A percentile compares a stretch with the other conserved stretches of the same genome.
Conservation (phyloP, 1,140 invertebrate species). For the Bombus turneri region DNA sequence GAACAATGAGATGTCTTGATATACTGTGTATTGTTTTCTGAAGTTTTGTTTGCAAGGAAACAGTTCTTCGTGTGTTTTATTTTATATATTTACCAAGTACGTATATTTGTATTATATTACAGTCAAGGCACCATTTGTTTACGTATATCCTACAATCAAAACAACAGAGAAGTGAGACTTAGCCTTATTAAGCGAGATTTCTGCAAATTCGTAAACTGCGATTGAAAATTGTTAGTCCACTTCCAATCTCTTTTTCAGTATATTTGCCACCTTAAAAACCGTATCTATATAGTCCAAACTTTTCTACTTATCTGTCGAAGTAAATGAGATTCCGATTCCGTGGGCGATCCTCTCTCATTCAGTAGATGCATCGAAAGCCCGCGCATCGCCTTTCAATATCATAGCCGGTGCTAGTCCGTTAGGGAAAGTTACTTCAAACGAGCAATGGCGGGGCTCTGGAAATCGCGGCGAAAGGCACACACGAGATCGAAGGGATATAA, state of each 20-base stretch:
- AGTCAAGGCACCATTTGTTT: background rate
- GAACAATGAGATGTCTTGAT: background rate
- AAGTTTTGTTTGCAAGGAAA: too few species aligned
- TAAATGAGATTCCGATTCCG: conserved; percentile 5
- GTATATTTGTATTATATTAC: too few species aligned
- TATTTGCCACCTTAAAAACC: conserved; percentile 7
- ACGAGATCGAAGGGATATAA: conserved; percentile 27
- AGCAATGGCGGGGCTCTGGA: background rate
- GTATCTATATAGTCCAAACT: background rate
- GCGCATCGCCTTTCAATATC: conserved; percentile 15
- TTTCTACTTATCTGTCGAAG: conserved; percentile 11
- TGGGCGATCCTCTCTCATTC: background rate
- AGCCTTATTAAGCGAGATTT: conserved; percentile 36
- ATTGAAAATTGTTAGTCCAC: conserved; percentile 19
- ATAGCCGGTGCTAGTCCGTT: background rate
- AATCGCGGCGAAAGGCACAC: conserved; percentile 24
- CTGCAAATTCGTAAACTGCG: conserved; percentile 28
- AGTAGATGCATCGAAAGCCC: background rate
- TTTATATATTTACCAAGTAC: too few species aligned
- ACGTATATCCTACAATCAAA: background rate
- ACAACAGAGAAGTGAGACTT: background rate
- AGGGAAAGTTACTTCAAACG: conserved; percentile 18
- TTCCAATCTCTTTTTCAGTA: conserved; percentile 12
- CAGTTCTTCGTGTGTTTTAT: too few species aligned
- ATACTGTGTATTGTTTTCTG: too few species aligned